Evolutionary conservation across 2,797 vertebrate species (phyloP).

Genomic region (Florisuga fusca): DNA sequence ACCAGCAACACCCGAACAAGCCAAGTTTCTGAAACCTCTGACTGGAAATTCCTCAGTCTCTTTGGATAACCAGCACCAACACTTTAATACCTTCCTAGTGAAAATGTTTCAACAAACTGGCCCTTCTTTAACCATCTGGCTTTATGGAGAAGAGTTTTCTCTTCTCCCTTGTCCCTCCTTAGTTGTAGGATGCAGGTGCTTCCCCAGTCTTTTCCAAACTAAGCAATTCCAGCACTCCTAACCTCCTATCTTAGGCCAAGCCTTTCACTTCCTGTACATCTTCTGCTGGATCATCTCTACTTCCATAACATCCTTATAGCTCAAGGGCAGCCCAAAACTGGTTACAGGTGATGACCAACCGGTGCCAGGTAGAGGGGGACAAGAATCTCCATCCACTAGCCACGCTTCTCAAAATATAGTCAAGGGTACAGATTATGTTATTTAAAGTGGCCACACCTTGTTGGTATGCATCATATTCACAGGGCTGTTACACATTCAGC

Average conservation of each 20-base stretch:
- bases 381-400: background rate
- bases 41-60: background rate
- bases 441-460: background rate
- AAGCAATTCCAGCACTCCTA: background rate
- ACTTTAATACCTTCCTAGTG: background rate
- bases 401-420: background rate
- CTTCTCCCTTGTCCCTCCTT: background rate
- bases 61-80: background rate
- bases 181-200: background rate
- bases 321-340: background rate
- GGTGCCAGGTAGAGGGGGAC: background rate
- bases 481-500: background rate
- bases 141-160: background rate
- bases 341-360: background rate
- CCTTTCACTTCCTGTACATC: background rate
- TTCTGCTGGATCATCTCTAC: background rate
- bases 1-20: background rate
- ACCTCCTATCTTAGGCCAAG: background rate
- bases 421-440: background rate
- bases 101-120: background rate
- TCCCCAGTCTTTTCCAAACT: background rate
- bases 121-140: background rate
- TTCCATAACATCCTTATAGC: background rate
- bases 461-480: background rate
- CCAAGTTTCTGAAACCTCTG: background rate